A percentile compares a stretch with the other conserved stretches of the same genome.
phyloP scores from a whole-genome alignment of 2,113 vertebrate species.

The Pterocles orientalis region DNA sequence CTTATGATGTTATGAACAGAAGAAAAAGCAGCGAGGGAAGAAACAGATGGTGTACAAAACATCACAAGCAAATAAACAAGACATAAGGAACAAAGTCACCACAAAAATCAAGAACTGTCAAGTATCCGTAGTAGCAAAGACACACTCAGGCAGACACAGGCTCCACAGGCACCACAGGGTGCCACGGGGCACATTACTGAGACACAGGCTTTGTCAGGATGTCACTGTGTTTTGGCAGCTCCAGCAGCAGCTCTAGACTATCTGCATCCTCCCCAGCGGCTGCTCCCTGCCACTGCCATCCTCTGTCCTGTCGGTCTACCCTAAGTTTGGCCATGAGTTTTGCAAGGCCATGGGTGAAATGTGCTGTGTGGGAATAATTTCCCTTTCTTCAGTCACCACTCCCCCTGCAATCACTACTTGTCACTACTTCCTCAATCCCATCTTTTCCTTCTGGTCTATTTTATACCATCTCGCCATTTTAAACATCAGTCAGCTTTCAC shows the following conservation, averaged over 20 bases:
- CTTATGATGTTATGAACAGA: not conserved
- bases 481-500: not conserved
- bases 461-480: not conserved
- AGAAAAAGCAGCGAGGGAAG: not conserved
- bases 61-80: slow-evolving; percentile 30
- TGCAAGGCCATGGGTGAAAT: not conserved
- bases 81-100: slow-evolving; percentile 18
- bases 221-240: not conserved
- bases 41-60: slow-evolving; percentile 60
- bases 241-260: not conserved
- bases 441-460: not conserved
- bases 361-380: not conserved
- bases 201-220: not conserved
- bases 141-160: not conserved
- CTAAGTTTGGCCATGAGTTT: not conserved
- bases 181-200: not conserved
- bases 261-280: not conserved
- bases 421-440: not conserved
- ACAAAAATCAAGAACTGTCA: slow-evolving; percentile 54
- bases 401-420: not conserved
- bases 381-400: not conserved
- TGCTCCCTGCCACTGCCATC: not conserved
- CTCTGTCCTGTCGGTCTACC: not conserved
- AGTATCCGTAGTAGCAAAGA: not conserved
- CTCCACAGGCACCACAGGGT: not conserved